Percentiles rank a stretch among this genome's conserved stretches.
Evolutionary conservation across 2,113 vertebrate species (phyloP).

Genomic region (Polyodon spathula): DNA sequence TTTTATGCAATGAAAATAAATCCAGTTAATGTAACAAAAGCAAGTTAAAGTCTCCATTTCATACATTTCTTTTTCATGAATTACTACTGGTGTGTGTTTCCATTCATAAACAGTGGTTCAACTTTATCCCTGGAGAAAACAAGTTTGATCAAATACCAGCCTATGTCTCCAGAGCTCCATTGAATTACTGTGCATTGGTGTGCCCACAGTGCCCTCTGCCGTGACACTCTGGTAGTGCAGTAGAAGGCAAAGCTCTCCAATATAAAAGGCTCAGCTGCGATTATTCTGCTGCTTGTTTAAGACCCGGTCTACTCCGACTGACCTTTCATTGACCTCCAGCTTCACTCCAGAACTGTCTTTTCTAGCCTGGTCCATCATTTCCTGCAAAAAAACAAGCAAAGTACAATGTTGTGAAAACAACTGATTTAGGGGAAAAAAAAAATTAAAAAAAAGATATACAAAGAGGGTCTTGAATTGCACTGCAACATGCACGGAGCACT

Average conservation of each 20-base stretch:
- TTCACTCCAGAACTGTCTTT: slow-evolving; percentile 77
- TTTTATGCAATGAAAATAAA: too few species aligned
- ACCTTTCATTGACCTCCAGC: slow-evolving; percentile 94
- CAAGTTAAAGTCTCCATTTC: not conserved
- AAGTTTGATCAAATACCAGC: too few species aligned
- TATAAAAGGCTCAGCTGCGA: not conserved
- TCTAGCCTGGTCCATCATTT: slow-evolving; percentile 93
- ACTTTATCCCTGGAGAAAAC: too few species aligned
- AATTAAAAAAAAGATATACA: too few species aligned
- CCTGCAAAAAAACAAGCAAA: slow-evolving; percentile 47
- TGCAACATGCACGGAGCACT: too few species aligned
- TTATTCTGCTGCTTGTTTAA: not conserved
- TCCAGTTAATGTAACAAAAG: not conserved
- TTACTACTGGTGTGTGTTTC: too few species aligned
- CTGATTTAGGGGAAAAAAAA: too few species aligned
- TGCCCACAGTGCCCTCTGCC: not conserved
- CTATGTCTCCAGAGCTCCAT: too few species aligned
- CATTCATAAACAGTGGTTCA: too few species aligned
- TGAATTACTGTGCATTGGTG: too few species aligned
- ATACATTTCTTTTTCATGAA: not conserved
- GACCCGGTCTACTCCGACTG: slow-evolving; percentile 30
- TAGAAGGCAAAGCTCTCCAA: not conserved
- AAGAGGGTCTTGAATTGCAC: too few species aligned
- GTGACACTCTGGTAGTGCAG: not conserved
- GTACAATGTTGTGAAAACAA: not conserved